Base-by-base conservation (phyloP, 2,888 invertebrate genomes). In the Therioaphis trifolii region DNA sequence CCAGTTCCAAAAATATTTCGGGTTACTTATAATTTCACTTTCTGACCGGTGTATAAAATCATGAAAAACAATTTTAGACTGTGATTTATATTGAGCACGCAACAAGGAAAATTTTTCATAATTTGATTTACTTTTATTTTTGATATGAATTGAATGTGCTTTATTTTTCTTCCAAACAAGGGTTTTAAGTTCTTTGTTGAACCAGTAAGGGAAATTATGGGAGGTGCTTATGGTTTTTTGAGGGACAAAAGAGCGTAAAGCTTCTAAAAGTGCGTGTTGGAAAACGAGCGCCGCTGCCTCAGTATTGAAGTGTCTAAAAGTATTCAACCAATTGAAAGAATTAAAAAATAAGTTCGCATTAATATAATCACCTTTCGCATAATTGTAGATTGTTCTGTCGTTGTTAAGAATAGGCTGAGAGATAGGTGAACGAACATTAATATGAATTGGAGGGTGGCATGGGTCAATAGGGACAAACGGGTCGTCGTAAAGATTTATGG, bases 361-460 rank as follows among this genome's bases (percentile, higher is more conserved):
- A 77, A 11, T 55, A 43, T 61, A 77, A 63, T 61, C 27, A 21
- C 11, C 18, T 43, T 61, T 66, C 61, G 18, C 75, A 49, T 90
- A 88, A 11, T 63, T 27, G 27, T 4, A 27, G 27, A 63, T 27
- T 63, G 63, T 27, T 63, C 24, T 24, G 63, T 27, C 71, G 15
- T 71, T 71, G 4, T 71, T 71, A 46, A 71, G 71, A 71, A 71
- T 27, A 46, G 46, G 24, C 27, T 71, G 71, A 15, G 14, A 2
- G 27, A 71, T 24, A 24, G 46, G 71, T 71, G 46, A 71, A 14
- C 9, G 46, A 71, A 71, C 71, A 71, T 71, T 71, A 1, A 71
- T 71, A 46, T 71, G 71, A 71, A 43, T 71, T 27, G 71, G 9
- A 24, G 46, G 46, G 27, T 71, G 46, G 27, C 71, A 71, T 14